Evolutionary conservation across 64 coral and sea anemone genomes (phyloP), one percentile per base, ranked within the genome.

Genomic region (Montipora efflorescens): DNA sequence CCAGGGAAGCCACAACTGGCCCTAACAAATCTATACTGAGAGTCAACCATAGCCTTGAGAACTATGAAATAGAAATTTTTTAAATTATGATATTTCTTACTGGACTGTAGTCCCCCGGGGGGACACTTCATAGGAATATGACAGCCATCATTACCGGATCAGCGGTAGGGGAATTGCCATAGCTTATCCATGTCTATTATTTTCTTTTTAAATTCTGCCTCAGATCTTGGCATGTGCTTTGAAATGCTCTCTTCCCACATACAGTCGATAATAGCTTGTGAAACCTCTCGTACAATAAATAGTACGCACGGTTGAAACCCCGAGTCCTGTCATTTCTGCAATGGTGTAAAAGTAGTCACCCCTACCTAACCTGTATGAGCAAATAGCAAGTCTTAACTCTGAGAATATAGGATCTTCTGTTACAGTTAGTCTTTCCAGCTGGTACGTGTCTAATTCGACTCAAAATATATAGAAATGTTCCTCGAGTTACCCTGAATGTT

Each of bases 11-110:
- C 90, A 91, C 90, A 83, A 46, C 67, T 82, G 15, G 28, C 88
- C 79, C 90, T 83, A 8, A 55, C 20, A 83, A 91, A 91, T 13
- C 78, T 62, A 9, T 91, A 82, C n/a, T 75, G 79, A 21, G 78
- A 70, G 51, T 91, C 78, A 16, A 91, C 90, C 67, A 91, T 51
- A 5, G 45, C 66, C 90, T 74, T 91, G 14, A 91, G 22, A n/a
- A 91, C 79, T 68, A 82, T 82, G 8, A 79, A 91, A 59, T 82
- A 90, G 67, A 70, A 81, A 73, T 80, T 91, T 52, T 91, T 91
- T 23, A 91, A 91, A 47, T 91, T 25, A 25, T 91, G 77, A 18
- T 91, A 91, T 45, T 80, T 77, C 67, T 79, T 90, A 4, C 25
- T 23, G 18, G 79, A 21, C 52, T 81, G n/a, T 10, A 55, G 62